Evolutionary conservation across 2,888 invertebrate species (phyloP).

Genomic region (Tethea ocularis): DNA sequence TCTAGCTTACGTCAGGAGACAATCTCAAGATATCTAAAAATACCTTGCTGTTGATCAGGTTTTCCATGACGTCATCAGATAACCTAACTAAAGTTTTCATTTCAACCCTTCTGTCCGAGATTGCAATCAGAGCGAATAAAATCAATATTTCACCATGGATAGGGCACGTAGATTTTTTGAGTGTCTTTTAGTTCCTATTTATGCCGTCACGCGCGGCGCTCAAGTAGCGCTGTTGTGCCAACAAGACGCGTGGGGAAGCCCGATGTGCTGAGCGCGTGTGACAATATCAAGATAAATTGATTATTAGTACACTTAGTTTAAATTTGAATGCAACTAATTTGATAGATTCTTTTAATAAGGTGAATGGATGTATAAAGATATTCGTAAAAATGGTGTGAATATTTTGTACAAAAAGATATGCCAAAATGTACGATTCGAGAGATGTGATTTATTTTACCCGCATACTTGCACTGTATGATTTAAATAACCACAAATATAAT

Average conservation of each 20-base stretch:
- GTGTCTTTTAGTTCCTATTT: slow-evolving; percentile 59
- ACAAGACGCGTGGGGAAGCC: slow-evolving; percentile 44
- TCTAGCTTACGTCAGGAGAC: too few relatives aligned
- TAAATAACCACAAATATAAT: too few relatives aligned
- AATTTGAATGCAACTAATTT: slow-evolving; percentile 18
- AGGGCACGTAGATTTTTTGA: slow-evolving; percentile 60
- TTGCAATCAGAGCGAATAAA: slow-evolving; percentile 12
- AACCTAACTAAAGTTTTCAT: background rate
- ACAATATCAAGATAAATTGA: slow-evolving; percentile 31
- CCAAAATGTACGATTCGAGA: too few relatives aligned
- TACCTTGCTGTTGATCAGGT: background rate
- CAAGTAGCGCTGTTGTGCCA: slow-evolving; percentile 64
- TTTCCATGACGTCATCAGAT: background rate
- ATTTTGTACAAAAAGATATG: too few relatives aligned
- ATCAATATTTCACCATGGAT: slow-evolving; percentile 55
- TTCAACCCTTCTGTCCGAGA: slow-evolving; percentile 14
- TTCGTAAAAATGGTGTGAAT: too few relatives aligned
- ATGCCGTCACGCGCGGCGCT: slow-evolving; percentile 63
- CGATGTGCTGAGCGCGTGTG: slow-evolving; percentile 22
- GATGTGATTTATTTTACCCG: too few relatives aligned
- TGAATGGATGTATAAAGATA: too few relatives aligned
- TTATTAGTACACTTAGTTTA: background rate
- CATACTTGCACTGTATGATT: too few relatives aligned
- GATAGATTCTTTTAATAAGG: background rate
- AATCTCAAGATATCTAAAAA: background rate